Percentiles rank a stretch among this genome's conserved stretches.
Conservation (phyloP, 1,140 invertebrate genomes). For the Drosophila takahashii region DNA sequence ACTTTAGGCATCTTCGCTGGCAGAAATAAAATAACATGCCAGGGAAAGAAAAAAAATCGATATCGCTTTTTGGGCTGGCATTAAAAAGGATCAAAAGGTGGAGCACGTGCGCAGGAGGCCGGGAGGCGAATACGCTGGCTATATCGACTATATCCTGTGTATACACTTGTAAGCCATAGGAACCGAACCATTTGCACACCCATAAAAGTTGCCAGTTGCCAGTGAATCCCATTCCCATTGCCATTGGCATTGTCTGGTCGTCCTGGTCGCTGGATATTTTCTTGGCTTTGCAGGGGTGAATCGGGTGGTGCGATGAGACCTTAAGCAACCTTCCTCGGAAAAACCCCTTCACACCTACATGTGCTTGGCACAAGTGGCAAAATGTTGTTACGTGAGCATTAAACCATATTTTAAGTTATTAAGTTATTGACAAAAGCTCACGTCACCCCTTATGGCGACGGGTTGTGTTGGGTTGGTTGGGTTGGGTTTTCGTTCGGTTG, state of each 20-base stretch:
- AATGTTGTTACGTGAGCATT: constrained; percentile 83
- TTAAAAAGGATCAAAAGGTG: constrained; percentile 74
- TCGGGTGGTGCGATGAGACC: constrained; percentile 31
- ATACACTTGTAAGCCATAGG: constrained; percentile 50
- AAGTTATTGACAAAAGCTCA: constrained; percentile 83
- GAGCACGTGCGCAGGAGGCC: constrained; percentile 59
- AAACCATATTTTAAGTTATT: constrained; percentile 84
- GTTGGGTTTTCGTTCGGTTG: neutral
- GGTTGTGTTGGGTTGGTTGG: neutral
- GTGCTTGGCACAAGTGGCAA: constrained; percentile 77
- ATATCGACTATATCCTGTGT: constrained; percentile 30
- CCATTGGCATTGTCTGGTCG: constrained; percentile 46
- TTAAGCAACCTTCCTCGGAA: constrained; percentile 33
- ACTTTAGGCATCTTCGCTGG: constrained; percentile 7
- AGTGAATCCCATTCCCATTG: constrained; percentile 29
- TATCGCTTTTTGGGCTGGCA: constrained; percentile 63
- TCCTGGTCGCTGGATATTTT: constrained; percentile 29
- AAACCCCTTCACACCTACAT: constrained; percentile 56
- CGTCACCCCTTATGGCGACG: constrained; percentile 65
- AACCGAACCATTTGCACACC: constrained; percentile 31
- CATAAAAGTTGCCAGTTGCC: constrained; percentile 56
- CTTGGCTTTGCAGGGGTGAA: constrained; percentile 43
- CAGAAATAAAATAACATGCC: constrained; percentile 24
- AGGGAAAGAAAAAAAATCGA: constrained; percentile 69
- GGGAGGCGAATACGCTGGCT: constrained; percentile 36